These are phyloP conservation scores for Agelastica alni DNA, from an alignment of 2,888 invertebrate species.

Conservation along the genomic window DNA sequence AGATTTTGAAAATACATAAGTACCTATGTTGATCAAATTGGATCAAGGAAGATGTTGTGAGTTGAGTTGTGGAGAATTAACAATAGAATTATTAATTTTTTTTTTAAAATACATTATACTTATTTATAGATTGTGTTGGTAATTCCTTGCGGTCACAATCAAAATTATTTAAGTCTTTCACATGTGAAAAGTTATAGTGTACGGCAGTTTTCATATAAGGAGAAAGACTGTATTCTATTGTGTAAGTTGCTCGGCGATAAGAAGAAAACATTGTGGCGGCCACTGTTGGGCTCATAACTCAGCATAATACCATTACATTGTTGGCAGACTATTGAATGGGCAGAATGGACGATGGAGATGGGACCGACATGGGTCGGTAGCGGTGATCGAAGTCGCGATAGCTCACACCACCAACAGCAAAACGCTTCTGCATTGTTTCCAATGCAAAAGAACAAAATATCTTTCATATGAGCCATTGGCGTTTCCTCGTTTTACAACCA, in stretches of 20 bases:
- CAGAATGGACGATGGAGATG: slow-evolving; percentile 39
- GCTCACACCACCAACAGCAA: slow-evolving; percentile 49
- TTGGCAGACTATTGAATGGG: slow-evolving; percentile 49
- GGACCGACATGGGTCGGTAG: slow-evolving; percentile 50
- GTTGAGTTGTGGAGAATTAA: too few species aligned
- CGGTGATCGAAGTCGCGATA: slow-evolving; percentile 50
- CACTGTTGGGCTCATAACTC: slow-evolving; percentile 47
- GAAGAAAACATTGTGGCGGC: slow-evolving; percentile 35
- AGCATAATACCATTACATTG: slow-evolving; percentile 53
- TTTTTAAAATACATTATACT: too few species aligned
- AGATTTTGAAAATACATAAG: too few species aligned
- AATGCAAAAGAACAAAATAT: slow-evolving; percentile 30
- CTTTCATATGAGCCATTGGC: slow-evolving; percentile 26
- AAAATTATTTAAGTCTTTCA: slow-evolving; percentile 2
- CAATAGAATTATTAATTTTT: too few species aligned
- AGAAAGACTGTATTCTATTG: slow-evolving; percentile 17
- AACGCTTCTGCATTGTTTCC: slow-evolving; percentile 39
- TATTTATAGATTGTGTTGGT: too few species aligned
- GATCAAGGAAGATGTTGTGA: too few species aligned
- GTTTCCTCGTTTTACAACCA: slow-evolving; percentile 26
- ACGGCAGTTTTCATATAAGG: slow-evolving; percentile 14
- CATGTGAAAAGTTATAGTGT: slow-evolving; percentile 11
- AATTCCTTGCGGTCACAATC: neutral
- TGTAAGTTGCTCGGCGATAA: slow-evolving; percentile 30
- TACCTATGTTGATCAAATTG: too few species aligned